phyloP scores from a whole-genome alignment of 1,140 invertebrate genomes.

The Lethrus apterus region DNA sequence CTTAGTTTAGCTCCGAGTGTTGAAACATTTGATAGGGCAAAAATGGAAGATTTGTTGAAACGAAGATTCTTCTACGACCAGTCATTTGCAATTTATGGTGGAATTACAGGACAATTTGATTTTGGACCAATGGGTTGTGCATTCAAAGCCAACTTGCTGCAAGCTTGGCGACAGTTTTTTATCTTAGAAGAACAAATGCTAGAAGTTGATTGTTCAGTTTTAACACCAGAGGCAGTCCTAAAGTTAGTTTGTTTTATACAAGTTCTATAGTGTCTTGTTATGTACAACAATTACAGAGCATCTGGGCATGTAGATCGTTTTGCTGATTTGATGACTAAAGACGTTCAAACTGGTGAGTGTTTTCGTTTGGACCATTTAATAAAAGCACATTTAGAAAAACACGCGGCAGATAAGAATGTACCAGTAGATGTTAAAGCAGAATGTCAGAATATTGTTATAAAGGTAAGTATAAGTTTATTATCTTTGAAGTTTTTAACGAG shows the following conservation, averaged over 20 bases:
- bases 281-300: conserved; percentile 52
- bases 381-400: conserved; percentile 89
- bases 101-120: conserved; percentile 88
- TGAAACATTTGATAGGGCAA: conserved; percentile 77
- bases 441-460: conserved; percentile 73
- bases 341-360: conserved; percentile 91
- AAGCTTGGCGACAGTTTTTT: conserved; percentile 93
- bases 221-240: conserved; percentile 94
- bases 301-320: conserved; percentile 99
- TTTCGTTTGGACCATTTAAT: conserved; percentile 98
- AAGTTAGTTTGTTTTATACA: conserved; percentile 49
- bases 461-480: conserved; percentile 39
- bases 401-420: conserved; percentile 78
- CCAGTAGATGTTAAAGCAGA: conserved; percentile 61
- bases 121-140: conserved; percentile 99
- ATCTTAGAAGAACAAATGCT: conserved; percentile 97
- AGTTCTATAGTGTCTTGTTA: background rate
- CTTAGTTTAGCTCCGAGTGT: conserved; percentile 68
- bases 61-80: conserved; percentile 97
- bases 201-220: conserved; percentile 95
- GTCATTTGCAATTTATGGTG: conserved; percentile 99
- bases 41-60: conserved; percentile 97
- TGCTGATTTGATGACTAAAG: conserved; percentile 99
- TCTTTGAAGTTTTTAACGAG: conserved; percentile 11
- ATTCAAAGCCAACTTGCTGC: conserved; percentile 91